phyloP scores from a whole-genome alignment of 2,797 vertebrate species.

The Cyclopterus lumpus region DNA sequence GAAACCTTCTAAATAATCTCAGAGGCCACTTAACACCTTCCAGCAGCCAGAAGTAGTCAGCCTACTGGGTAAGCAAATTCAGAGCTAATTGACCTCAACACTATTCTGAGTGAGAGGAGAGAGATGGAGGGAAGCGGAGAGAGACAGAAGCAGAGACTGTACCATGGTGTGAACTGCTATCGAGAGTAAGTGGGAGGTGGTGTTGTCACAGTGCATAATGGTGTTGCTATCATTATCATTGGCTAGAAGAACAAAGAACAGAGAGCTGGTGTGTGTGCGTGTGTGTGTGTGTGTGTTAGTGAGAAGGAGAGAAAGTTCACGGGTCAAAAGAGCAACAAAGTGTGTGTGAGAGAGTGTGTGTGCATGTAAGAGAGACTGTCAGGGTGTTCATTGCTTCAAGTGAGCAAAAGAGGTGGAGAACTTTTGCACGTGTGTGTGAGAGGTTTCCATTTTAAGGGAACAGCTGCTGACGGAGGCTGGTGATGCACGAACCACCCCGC shows the following conservation, averaged over 20 bases:
- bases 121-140: conserved; percentile 40
- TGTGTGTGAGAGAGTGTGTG: not conserved
- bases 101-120: conserved; percentile 54
- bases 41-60: conserved; percentile 33
- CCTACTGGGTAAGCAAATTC: conserved; percentile 63
- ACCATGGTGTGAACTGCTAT: conserved; percentile 54
- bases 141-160: conserved; percentile 46
- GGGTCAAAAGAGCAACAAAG: not conserved
- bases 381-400: conserved; percentile 14
- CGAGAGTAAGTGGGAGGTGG: conserved; percentile 63
- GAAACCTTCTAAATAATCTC: conserved; percentile 51
- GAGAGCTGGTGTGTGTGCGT: conserved; percentile 21
- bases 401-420: conserved; percentile 24
- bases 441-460: conserved; percentile 32
- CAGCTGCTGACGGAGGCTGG: conserved; percentile 32
- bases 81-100: conserved; percentile 79
- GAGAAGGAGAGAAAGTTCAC: not conserved
- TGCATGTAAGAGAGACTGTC: not conserved
- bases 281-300: conserved; percentile 5
- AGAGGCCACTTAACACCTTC: conserved; percentile 59
- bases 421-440: conserved; percentile 3
- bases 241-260: conserved; percentile 57
- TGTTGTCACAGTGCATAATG: conserved; percentile 75
- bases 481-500: not conserved
- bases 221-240: conserved; percentile 66